Conservation (phyloP, 2,797 vertebrate genomes). For the Ataeniobius toweri region DNA sequence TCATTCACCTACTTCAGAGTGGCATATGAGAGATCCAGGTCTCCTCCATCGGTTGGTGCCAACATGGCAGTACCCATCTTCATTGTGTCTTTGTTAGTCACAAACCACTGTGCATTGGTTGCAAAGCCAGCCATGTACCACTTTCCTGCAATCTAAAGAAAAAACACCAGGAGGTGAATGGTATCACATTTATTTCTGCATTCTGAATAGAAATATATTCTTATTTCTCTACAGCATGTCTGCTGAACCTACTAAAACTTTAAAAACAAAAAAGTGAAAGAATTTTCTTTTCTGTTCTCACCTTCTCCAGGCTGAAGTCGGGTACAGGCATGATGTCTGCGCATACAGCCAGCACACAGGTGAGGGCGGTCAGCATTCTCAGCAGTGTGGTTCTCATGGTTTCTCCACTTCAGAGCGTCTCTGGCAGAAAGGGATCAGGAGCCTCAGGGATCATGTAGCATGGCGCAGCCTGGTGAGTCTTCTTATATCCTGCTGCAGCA, state of each 20-base stretch:
- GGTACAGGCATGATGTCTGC: conserved; percentile 67
- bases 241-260: background rate
- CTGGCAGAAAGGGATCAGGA: conserved; percentile 10
- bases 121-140: conserved; percentile 88
- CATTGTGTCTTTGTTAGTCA: conserved; percentile 77
- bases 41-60: conserved; percentile 60
- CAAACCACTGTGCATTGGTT: conserved; percentile 89
- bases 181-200: background rate
- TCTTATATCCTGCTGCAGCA: conserved; percentile 67
- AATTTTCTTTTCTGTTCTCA: conserved; percentile 61
- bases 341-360: conserved; percentile 67
- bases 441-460: conserved; percentile 7
- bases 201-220: background rate
- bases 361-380: conserved; percentile 73
- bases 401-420: conserved; percentile 15
- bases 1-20: conserved; percentile 76
- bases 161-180: background rate
- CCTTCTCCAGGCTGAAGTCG: conserved; percentile 86
- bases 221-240: background rate
- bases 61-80: conserved; percentile 81
- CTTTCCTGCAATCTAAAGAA: conserved; percentile 82
- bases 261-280: background rate
- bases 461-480: background rate
- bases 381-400: conserved; percentile 71
- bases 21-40: conserved; percentile 81